A percentile compares a stretch with the other conserved stretches of the same genome.
Conservation (phyloP, 2,113 vertebrate species). For the Pteropus alecto region DNA sequence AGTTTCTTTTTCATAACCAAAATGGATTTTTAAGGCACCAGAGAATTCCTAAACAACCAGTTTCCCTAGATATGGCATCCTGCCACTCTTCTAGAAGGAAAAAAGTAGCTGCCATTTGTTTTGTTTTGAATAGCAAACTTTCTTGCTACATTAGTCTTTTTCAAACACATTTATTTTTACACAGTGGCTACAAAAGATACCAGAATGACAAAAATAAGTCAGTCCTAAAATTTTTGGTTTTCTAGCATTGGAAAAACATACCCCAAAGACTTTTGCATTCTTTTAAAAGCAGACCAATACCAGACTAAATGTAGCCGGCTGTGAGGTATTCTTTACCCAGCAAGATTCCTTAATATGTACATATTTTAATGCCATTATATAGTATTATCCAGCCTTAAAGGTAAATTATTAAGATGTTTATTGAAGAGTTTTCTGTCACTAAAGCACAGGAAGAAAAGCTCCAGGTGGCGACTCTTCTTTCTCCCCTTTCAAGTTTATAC, state of each 20-base stretch:
- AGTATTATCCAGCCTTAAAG: conserved; percentile 15
- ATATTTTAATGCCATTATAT: conserved; percentile 11
- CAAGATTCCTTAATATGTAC: not conserved
- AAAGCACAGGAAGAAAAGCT: conserved; percentile 28
- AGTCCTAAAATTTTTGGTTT: not conserved
- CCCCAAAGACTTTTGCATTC: not conserved
- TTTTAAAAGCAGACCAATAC: not conserved
- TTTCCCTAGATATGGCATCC: not conserved
- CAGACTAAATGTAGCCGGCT: not conserved
- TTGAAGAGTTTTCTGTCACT: conserved; percentile 26
- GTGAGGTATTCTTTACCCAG: not conserved
- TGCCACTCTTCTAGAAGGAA: not conserved
- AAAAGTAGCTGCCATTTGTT: not conserved
- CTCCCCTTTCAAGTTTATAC: conserved; percentile 1
- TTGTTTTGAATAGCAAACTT: not conserved
- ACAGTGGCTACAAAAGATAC: not conserved
- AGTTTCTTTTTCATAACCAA: not conserved
- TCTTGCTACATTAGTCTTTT: not conserved
- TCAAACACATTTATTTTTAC: not conserved
- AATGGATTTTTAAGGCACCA: not conserved
- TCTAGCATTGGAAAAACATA: not conserved
- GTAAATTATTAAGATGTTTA: conserved; percentile 24
- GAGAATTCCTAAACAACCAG: not conserved
- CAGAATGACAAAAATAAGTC: not conserved
- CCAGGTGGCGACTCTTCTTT: conserved; percentile 19